phyloP scores from a whole-genome alignment of 1,140 invertebrate species.

The Teleopsis dalmanni region DNA sequence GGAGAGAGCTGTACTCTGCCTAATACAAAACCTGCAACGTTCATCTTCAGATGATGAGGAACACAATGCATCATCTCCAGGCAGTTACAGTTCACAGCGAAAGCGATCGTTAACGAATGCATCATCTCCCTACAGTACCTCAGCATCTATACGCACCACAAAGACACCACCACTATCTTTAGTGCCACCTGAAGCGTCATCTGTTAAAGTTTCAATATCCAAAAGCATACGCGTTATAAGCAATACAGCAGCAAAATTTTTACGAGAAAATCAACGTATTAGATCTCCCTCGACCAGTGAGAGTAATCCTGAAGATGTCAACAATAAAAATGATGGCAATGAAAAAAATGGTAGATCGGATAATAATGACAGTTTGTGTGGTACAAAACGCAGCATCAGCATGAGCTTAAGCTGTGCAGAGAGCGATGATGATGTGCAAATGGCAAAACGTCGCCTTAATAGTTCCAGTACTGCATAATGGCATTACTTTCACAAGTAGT shows the following conservation, averaged over 20 bases:
- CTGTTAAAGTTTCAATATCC: conserved; percentile 48
- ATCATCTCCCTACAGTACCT: conserved; percentile 6
- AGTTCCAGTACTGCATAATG: too few relatives aligned
- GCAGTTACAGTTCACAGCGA: not conserved
- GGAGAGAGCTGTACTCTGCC: conserved; percentile 57
- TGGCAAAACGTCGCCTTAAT: too few relatives aligned
- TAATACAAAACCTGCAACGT: conserved; percentile 54
- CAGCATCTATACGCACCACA: conserved; percentile 9
- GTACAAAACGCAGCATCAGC: not conserved
- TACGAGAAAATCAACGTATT: conserved; percentile 23
- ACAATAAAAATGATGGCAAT: too few relatives aligned
- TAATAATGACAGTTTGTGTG: not conserved
- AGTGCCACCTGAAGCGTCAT: conserved; percentile 47
- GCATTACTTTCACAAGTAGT: too few relatives aligned
- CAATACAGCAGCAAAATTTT: conserved; percentile 30
- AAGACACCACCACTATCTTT: conserved; percentile 43
- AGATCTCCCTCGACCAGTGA: too few relatives aligned
- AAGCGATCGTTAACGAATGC: not conserved
- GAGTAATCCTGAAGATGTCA: too few relatives aligned
- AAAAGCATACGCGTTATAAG: conserved; percentile 45
- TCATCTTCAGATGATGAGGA: conserved; percentile 16
- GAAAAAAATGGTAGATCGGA: not conserved
- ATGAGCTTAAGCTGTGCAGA: not conserved
- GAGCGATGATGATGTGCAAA: not conserved
- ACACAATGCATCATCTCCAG: conserved; percentile 3